phyloP scores from a whole-genome alignment of 1,140 invertebrate species.

The Linepithema humile region DNA sequence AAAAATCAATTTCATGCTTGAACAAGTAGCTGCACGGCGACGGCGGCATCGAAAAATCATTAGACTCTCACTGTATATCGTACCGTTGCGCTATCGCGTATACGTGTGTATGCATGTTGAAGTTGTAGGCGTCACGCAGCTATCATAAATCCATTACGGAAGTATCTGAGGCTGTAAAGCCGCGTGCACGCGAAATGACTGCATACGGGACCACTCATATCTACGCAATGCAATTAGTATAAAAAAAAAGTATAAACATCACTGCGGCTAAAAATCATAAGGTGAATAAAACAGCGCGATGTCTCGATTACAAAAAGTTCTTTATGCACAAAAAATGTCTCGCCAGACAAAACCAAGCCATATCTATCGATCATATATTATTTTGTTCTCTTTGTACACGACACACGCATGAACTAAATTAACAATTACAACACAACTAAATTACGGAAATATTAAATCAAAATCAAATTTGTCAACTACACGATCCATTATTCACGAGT shows the following conservation, averaged over 20 bases:
- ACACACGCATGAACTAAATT: neutral
- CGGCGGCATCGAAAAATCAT: conserved; percentile 66
- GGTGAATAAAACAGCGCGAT: neutral
- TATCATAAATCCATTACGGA: conserved; percentile 69
- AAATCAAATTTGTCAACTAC: neutral
- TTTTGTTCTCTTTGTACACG: neutral
- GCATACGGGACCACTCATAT: conserved; percentile 41
- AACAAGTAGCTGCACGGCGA: conserved; percentile 46
- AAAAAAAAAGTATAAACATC: conserved; percentile 22
- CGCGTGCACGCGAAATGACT: conserved; percentile 28
- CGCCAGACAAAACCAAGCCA: neutral
- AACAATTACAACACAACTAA: neutral
- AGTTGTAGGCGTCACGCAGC: conserved; percentile 55
- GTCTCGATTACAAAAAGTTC: conserved; percentile 13
- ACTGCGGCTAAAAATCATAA: conserved; percentile 15
- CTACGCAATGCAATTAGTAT: conserved; percentile 34
- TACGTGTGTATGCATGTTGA: conserved; percentile 15
- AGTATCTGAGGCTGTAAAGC: conserved; percentile 64
- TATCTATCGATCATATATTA: neutral
- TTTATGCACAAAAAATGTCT: conserved; percentile 27
- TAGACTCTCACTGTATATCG: conserved; percentile 44
- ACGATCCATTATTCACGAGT: too few species aligned
- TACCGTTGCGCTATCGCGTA: conserved; percentile 44
- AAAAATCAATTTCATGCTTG: conserved; percentile 66
- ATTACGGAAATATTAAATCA: neutral